Conservation (phyloP, 2,797 vertebrate species). For the Rhinogobio ventralis region DNA sequence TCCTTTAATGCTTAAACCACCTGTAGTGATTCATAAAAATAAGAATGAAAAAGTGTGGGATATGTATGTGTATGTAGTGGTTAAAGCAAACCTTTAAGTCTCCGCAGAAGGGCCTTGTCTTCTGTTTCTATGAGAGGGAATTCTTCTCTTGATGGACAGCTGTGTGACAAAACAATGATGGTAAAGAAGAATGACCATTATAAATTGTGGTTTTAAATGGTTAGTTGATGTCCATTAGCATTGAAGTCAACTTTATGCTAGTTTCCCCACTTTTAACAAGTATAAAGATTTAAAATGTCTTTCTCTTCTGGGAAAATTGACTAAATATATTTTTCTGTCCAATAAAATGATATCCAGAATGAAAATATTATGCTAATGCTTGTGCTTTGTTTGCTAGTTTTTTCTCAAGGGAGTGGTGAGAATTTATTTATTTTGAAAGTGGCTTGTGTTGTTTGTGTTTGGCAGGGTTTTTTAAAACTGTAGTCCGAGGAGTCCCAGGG, state of each 20-base stretch:
- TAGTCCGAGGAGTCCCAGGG: background rate
- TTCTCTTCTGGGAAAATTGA: background rate
- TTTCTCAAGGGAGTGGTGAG: background rate
- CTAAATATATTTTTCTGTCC: background rate
- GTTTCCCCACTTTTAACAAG: background rate
- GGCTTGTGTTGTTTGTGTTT: background rate
- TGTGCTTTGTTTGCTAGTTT: background rate
- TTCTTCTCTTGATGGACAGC: constrained; percentile 83
- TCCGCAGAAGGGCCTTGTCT: constrained; percentile 77
- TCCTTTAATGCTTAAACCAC: background rate
- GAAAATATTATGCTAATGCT: background rate
- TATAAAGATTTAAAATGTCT: background rate
- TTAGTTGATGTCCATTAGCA: background rate
- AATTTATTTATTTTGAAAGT: background rate
- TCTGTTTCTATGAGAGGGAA: constrained; percentile 86
- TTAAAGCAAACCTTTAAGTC: constrained; percentile 75
- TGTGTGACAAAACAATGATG: constrained; percentile 54
- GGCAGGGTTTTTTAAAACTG: background rate
- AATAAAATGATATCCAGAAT: background rate
- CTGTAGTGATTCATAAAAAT: background rate
- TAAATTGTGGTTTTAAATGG: background rate
- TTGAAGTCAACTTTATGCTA: background rate
- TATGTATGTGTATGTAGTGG: background rate
- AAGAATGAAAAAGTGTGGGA: background rate
- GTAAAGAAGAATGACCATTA: background rate